Percentiles rank a stretch among this genome's conserved stretches.
Evolutionary conservation across 2,888 invertebrate genomes (phyloP).

Genomic region (Boloria selene): DNA sequence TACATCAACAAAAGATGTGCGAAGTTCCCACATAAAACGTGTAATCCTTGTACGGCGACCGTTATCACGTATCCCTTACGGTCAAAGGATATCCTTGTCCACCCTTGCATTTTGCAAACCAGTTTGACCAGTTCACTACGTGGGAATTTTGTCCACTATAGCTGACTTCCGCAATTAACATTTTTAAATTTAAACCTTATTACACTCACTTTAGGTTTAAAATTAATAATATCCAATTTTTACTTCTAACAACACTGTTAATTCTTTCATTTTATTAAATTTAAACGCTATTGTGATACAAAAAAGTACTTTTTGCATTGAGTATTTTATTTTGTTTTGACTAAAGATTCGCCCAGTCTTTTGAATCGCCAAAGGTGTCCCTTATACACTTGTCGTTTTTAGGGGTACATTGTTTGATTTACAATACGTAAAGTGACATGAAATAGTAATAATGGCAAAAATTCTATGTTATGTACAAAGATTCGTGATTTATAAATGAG

Average conservation of each 20-base stretch:
- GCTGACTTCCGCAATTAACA: neutral
- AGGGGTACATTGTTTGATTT: constrained; percentile 33
- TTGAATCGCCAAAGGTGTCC: constrained; percentile 37
- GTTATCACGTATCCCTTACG: constrained; percentile 54
- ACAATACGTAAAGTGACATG: constrained; percentile 4
- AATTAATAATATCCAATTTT: neutral
- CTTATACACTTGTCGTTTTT: constrained; percentile 49
- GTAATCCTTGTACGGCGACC: constrained; percentile 58
- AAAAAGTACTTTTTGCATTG: constrained; percentile 6
- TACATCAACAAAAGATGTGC: constrained; percentile 3
- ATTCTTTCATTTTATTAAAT: neutral
- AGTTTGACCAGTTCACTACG: constrained; percentile 69
- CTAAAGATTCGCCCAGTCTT: constrained; percentile 21
- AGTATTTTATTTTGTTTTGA: constrained; percentile 1
- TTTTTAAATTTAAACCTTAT: neutral
- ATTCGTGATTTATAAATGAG: neutral
- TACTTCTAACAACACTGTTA: no score
- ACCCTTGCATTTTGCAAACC: constrained; percentile 59
- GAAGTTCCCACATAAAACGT: constrained; percentile 46
- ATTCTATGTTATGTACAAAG: neutral
- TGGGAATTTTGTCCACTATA: constrained; percentile 70
- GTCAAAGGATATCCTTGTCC: constrained; percentile 51
- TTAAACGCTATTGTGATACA: neutral
- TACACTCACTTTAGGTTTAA: neutral
- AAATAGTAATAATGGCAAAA: neutral